A percentile compares a stretch with the other conserved stretches of the same genome.
These are phyloP conservation scores for Phymorhynchus buccinoides DNA, from an alignment of 1,140 invertebrate genomes.

Conservation along the genomic window DNA sequence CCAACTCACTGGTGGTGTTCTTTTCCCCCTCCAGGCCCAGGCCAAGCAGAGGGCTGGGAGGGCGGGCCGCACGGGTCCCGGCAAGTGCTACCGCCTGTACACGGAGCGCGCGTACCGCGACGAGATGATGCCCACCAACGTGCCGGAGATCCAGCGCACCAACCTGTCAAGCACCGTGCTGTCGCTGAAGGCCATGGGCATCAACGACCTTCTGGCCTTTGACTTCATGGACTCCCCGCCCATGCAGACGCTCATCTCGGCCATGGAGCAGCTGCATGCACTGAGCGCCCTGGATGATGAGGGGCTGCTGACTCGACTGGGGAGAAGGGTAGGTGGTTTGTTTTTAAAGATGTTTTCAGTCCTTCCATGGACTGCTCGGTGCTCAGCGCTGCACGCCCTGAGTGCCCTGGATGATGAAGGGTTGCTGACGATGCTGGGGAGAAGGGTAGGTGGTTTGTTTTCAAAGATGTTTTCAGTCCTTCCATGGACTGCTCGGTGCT, in stretches of 20 bases:
- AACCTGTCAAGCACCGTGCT: conserved; percentile 96
- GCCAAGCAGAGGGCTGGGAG: conserved; percentile 97
- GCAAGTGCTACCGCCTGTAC: conserved; percentile 98
- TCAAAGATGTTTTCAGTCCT: too few relatives aligned
- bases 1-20: too few relatives aligned
- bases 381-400: conserved; percentile 94
- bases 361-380: too few relatives aligned
- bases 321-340: conserved; percentile 82
- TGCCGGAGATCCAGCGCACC: conserved; percentile 99
- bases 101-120: conserved; percentile 98
- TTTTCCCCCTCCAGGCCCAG: conserved; percentile 85
- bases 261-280: conserved; percentile 96
- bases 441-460: conserved; percentile 79
- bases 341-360: too few relatives aligned
- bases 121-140: conserved; percentile 98
- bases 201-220: conserved; percentile 99
- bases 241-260: conserved; percentile 92
- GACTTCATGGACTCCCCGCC: conserved; percentile 99
- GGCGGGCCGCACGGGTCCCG: conserved; percentile 96
- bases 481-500: too few relatives aligned
- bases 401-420: conserved; percentile 98
- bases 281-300: conserved; percentile 97
- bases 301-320: conserved; percentile 93
- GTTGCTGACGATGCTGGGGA: conserved; percentile 90
- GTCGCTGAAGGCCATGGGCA: conserved; percentile 99